phyloP scores from a whole-genome alignment of 1,140 invertebrate genomes.

The Rhynchophorus ferrugineus region DNA sequence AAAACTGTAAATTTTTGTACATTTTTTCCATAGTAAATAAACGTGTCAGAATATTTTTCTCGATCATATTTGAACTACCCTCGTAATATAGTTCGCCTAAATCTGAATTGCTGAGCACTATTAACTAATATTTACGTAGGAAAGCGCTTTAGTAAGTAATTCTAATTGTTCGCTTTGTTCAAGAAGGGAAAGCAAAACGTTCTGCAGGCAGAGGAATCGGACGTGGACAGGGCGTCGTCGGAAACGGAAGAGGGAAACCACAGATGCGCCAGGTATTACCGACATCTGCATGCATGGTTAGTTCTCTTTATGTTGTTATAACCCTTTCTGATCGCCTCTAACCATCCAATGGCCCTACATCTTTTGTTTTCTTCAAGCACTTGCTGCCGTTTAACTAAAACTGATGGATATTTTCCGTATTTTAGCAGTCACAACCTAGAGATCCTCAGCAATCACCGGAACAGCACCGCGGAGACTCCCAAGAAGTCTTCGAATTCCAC shows the following conservation, averaged over 20 bases:
- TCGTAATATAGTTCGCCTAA: too few relatives aligned
- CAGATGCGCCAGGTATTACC: constrained; percentile 29
- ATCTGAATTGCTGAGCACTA: too few relatives aligned
- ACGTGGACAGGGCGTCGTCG: constrained; percentile 37
- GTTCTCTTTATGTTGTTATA: constrained; percentile 14
- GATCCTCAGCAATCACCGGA: constrained; percentile 15
- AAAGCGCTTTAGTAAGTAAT: neutral
- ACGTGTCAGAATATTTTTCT: too few relatives aligned
- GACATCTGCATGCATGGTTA: constrained; percentile 28
- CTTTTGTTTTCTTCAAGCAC: neutral
- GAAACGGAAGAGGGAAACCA: constrained; percentile 38
- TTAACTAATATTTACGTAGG: neutral
- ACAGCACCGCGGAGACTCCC: constrained; percentile 11
- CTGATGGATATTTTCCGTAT: too few relatives aligned
- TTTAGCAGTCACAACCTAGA: constrained; percentile 21
- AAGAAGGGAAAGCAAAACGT: constrained; percentile 39
- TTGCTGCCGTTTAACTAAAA: too few relatives aligned
- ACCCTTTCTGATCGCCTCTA: neutral
- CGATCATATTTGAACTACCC: too few relatives aligned
- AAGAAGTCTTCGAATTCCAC: constrained; percentile 7
- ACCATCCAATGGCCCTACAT: too few relatives aligned
- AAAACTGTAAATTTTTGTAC: too few relatives aligned
- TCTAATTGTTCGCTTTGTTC: constrained; percentile 25
- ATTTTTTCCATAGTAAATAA: too few relatives aligned
- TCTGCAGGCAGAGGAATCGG: constrained; percentile 38